Evolutionary conservation across 2,797 vertebrate genomes (phyloP).

Genomic region (Acanthurus tractus): DNA sequence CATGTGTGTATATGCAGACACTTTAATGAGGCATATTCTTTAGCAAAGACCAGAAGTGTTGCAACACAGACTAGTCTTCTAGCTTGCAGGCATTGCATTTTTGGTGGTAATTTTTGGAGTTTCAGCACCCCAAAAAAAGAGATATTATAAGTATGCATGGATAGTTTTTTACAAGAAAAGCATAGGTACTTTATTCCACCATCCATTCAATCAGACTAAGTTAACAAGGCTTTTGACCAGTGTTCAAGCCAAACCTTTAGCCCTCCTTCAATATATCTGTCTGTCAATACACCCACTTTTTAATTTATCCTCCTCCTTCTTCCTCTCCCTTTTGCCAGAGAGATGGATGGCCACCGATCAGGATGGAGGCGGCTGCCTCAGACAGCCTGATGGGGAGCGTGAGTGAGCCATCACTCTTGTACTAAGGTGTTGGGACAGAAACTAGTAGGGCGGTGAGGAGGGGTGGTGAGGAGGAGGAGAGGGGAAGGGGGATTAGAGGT

Average conservation of each 20-base stretch:
- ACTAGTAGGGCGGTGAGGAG: conserved; percentile 35
- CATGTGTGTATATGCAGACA: conserved; percentile 6
- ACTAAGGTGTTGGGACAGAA: conserved; percentile 63
- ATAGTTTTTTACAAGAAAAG: conserved; percentile 11
- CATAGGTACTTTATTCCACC: not conserved
- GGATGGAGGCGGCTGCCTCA: conserved; percentile 53
- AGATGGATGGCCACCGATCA: conserved; percentile 71
- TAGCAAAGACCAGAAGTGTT: conserved; percentile 24
- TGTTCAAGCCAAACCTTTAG: conserved; percentile 26
- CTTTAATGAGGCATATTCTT: conserved; percentile 25
- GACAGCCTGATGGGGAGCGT: conserved; percentile 51
- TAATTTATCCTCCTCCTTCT: conserved; percentile 33
- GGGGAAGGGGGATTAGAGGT: conserved; percentile 34
- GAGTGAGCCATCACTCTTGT: conserved; percentile 77
- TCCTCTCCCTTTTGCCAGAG: conserved; percentile 27
- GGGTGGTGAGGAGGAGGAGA: too few relatives aligned
- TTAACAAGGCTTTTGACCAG: conserved; percentile 21
- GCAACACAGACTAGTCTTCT: not conserved
- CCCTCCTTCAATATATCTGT: conserved; percentile 43
- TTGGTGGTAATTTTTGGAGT: not conserved
- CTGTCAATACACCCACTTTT: conserved; percentile 40
- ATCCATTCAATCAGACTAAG: conserved; percentile 26
- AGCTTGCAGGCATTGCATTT: conserved; percentile 22
- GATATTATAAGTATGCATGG: conserved; percentile 1
- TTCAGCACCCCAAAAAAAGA: conserved; percentile 4